Conservation (phyloP, 2,888 invertebrate species). For the Polymixis flavicincta region DNA sequence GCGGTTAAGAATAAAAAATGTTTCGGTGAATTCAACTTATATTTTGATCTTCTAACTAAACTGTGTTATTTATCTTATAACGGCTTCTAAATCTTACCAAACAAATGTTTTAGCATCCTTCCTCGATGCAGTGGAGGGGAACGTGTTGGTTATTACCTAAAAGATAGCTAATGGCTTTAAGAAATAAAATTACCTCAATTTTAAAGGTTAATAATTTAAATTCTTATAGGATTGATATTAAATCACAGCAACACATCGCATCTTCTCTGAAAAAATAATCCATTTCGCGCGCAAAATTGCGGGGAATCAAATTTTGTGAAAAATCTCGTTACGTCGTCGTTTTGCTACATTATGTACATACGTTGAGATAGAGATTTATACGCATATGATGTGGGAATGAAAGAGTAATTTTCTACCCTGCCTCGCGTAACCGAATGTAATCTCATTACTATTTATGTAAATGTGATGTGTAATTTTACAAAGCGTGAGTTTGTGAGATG, state of each 20-base stretch:
- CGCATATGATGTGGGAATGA: constrained; percentile 74
- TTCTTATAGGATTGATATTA: constrained; percentile 68
- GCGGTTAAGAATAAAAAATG: constrained; percentile 51
- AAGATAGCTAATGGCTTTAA: background rate
- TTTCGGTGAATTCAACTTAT: constrained; percentile 20
- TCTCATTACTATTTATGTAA: constrained; percentile 70
- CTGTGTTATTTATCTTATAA: no score
- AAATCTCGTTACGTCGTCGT: constrained; percentile 82
- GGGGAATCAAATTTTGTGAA: constrained; percentile 84
- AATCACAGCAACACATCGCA: constrained; percentile 74
- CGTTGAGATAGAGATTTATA: constrained; percentile 71
- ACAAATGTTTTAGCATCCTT: no score
- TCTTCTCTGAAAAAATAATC: constrained; percentile 79
- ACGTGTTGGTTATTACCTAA: constrained; percentile 7
- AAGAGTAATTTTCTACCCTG: constrained; percentile 73
- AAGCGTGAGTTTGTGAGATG: constrained; percentile 55
- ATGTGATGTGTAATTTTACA: constrained; percentile 65
- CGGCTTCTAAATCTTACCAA: no score
- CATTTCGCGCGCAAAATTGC: constrained; percentile 80
- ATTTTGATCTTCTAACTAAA: constrained; percentile 16
- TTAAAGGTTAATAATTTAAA: constrained; percentile 52
- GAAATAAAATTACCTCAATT: no score
- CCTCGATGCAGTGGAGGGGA: background rate
- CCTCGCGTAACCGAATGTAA: constrained; percentile 69
- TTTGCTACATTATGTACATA: constrained; percentile 76